Base-by-base conservation (phyloP, 2,888 invertebrate species). In the Gerris lacustris region DNA sequence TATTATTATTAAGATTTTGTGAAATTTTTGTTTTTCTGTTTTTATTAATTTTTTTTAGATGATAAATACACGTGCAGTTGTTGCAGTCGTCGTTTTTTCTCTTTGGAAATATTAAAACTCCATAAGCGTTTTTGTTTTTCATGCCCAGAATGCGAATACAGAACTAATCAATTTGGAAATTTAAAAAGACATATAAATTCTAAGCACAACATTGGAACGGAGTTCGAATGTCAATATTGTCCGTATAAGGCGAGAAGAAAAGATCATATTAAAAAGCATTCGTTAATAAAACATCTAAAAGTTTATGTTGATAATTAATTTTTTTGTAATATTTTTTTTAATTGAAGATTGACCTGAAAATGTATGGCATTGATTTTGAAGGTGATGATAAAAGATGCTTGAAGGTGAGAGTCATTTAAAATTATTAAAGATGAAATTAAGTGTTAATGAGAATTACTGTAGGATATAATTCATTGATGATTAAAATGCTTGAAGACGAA, bases 171-270 rank as follows among this genome's bases (percentile, higher is more conserved):
- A 15, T 55, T 55, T 9, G 55, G 55, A 55, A 55, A 55, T 15
- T 55, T 55, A 55, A 55, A 15, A 55, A 55, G 55, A 5, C 55
- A 55, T 55, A 55, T 55, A 1, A 55, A 55, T 15, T 55, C 55
- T 15, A 55, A 55, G 55, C 55, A 55, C 55, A 15, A 55, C 9
- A 15, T 55, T 9, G 55, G 55, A 9, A 15, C 15, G 11, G 55
- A 44, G n/a, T 69, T 64, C n/a, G 6, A 11, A 6, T 69, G 69
- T 45, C 43, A 45, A 43, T 15, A 6, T 2, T 69, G 69, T 64
- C 64, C 69, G n/a, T 69, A 44, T 64, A 69, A 45, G n/a, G 15
- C 69, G 6, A 31, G 64, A 44, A 69, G 69, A 69, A 69, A 64
- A 69, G 69, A 69, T 47, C 44, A 15, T 44, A 15, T 69, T 9